These are phyloP conservation scores for Saccostrea cuccullata DNA, from an alignment of 1,140 invertebrate species.

Conservation along the genomic window DNA sequence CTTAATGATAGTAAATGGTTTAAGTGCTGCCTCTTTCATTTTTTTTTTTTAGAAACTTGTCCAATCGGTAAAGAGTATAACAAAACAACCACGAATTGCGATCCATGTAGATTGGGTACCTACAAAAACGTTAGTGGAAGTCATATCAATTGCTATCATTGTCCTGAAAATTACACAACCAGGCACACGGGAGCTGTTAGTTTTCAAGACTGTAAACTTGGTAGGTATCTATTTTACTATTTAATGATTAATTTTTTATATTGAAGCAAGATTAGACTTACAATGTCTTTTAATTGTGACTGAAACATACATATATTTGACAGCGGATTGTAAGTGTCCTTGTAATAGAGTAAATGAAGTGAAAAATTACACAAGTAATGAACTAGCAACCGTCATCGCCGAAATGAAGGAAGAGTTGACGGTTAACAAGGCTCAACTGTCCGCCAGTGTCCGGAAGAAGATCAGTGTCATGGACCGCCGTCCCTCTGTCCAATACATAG, in stretches of 20 bases:
- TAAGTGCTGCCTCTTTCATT: no score
- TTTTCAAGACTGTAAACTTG: background rate
- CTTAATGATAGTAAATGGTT: no score
- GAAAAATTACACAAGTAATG: background rate
- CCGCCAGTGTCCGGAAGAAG: background rate
- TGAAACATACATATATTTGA: background rate
- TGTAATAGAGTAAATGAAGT: background rate
- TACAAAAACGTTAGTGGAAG: constrained; percentile 29
- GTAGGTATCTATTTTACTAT: background rate
- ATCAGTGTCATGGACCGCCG: background rate
- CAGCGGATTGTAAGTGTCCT: background rate
- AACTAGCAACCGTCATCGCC: background rate
- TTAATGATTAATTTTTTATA: background rate
- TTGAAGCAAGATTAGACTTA: background rate
- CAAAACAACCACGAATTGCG: background rate
- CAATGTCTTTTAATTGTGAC: no score
- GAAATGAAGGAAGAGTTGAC: constrained; percentile 1
- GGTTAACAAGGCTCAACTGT: background rate
- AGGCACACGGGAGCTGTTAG: background rate
- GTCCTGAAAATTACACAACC: constrained; percentile 21
- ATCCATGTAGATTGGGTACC: background rate
- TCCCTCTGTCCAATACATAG: background rate
- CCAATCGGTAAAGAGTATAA: background rate
- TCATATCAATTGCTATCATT: background rate
- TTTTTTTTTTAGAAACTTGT: background rate